Evolutionary conservation across 2,888 invertebrate genomes (phyloP), one percentile per base, ranked within the genome.

Genomic region (Barypeithes pellucidus): DNA sequence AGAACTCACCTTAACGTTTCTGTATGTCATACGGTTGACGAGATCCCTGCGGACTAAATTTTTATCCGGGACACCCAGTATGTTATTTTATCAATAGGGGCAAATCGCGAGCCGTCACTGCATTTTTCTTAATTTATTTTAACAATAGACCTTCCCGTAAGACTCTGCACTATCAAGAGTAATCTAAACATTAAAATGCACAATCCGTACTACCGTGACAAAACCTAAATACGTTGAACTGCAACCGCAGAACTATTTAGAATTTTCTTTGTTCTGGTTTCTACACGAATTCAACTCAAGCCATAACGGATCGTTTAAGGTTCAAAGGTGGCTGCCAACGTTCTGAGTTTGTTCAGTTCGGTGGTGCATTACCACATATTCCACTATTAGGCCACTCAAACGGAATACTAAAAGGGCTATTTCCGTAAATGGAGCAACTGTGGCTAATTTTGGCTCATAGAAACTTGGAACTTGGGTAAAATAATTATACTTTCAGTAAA

Each of bases 261-360:
- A 39, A 54, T 52, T 52, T 66, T 66, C 54, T 50, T 54, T 54
- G 54, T 66, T 22, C 43, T 3, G 39, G 39, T 39, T 39, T 50
- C 7, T 20, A 18, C 43, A 43, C 59, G 57, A 67, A 45, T 59
- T 67, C 41, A 67, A 57, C 59, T 59, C 43, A 22, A 57, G 43
- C 57, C 45, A 36, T 67, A 67, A 67, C 41, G 22, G 59, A 67
- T 67, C 59, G 39, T 54, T 54, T 33, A 45, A 59, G 43, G 59
- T 59, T 59, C 59, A 57, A 45, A 67, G 67, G 67, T 67, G 67
- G 29, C 57, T 59, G 41, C 22, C 20, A 61, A 61, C 29, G 61
- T 45, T 63, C 36, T 50, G 50, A 18, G 50, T 33, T 16, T 50
- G 36, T 63, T 47, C 50, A 50, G 47, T 63, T 63, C 20, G 45